Conservation (phyloP, 2,797 vertebrate species). For the Poecilia picta region DNA sequence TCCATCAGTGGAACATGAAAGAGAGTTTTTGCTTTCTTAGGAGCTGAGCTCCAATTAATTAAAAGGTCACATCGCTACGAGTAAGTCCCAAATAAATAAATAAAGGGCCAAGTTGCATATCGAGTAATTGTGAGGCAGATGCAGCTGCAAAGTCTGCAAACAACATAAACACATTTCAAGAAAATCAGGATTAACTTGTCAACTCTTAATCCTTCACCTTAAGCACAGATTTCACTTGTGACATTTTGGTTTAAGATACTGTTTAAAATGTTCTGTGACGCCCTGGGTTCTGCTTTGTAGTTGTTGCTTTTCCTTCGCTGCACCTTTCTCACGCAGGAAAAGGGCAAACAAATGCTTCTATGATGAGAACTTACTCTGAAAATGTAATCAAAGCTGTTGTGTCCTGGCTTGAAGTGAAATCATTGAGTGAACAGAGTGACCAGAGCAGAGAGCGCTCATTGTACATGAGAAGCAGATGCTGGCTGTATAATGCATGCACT, state of each 20-base stretch:
- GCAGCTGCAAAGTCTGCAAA: neutral
- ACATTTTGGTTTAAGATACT: neutral
- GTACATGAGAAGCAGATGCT: constrained; percentile 57
- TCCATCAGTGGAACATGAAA: constrained; percentile 9
- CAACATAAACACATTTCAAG: neutral
- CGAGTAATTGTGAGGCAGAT: constrained; percentile 14
- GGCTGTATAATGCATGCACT: constrained; percentile 75
- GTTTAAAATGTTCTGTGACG: constrained; percentile 8
- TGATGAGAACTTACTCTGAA: constrained; percentile 20
- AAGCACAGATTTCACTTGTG: neutral
- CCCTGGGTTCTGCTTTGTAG: neutral
- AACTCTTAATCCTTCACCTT: neutral
- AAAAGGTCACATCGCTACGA: neutral
- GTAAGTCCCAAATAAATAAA: constrained; percentile 16
- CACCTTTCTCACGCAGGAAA: constrained; percentile 7
- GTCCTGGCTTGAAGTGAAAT: constrained; percentile 34
- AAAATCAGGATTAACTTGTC: neutral
- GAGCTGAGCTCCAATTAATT: neutral
- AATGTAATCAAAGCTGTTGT: constrained; percentile 23
- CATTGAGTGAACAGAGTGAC: constrained; percentile 36
- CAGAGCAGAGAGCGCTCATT: constrained; percentile 33
- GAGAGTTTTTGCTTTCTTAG: neutral
- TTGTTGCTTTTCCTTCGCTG: neutral
- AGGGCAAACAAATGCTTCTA: constrained; percentile 12
- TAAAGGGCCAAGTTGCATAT: neutral